Percentiles rank a stretch among this genome's conserved stretches.
phyloP scores from a whole-genome alignment of 2,797 vertebrate species.

The Acrossocheilus wenchowensis region DNA sequence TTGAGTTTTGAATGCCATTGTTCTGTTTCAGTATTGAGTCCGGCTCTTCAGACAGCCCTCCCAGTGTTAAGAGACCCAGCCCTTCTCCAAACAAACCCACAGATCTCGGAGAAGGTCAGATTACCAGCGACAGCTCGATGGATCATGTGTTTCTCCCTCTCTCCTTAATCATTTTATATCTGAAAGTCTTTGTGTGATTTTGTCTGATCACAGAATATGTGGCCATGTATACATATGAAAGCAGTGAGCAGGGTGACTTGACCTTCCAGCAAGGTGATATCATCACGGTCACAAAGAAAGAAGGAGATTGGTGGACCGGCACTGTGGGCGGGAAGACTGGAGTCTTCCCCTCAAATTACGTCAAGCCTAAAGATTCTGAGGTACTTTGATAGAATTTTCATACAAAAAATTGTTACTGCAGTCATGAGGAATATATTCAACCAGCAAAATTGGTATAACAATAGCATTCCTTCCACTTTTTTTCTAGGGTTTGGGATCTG shows the following conservation, averaged over 20 bases:
- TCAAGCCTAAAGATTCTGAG: slow-evolving; percentile 90
- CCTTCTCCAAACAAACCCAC: slow-evolving; percentile 89
- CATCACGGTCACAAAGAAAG: slow-evolving; percentile 95
- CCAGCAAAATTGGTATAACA: neutral
- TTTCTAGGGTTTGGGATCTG: slow-evolving; percentile 85
- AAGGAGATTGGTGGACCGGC: slow-evolving; percentile 99
- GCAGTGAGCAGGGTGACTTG: slow-evolving; percentile 96
- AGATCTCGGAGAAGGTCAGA: slow-evolving; percentile 89
- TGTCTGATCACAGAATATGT: slow-evolving; percentile 84
- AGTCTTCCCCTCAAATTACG: slow-evolving; percentile 98
- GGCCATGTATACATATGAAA: slow-evolving; percentile 99
- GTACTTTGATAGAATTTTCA: slow-evolving; percentile 46
- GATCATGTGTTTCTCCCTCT: neutral
- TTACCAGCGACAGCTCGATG: neutral
- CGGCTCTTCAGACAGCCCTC: slow-evolving; percentile 90
- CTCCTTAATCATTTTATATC: neutral
- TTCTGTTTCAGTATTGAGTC: slow-evolving; percentile 82
- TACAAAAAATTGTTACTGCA: neutral
- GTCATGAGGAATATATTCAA: neutral
- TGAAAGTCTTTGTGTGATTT: slow-evolving; percentile 7
- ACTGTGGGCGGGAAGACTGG: slow-evolving; percentile 89
- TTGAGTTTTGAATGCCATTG: neutral
- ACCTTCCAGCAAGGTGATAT: slow-evolving; percentile 98
- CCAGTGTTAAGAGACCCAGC: slow-evolving; percentile 89
- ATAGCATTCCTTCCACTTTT: neutral